These are phyloP conservation scores for Gorsachius magnificus DNA, from an alignment of 2,797 vertebrate species.

Conservation along the genomic window DNA sequence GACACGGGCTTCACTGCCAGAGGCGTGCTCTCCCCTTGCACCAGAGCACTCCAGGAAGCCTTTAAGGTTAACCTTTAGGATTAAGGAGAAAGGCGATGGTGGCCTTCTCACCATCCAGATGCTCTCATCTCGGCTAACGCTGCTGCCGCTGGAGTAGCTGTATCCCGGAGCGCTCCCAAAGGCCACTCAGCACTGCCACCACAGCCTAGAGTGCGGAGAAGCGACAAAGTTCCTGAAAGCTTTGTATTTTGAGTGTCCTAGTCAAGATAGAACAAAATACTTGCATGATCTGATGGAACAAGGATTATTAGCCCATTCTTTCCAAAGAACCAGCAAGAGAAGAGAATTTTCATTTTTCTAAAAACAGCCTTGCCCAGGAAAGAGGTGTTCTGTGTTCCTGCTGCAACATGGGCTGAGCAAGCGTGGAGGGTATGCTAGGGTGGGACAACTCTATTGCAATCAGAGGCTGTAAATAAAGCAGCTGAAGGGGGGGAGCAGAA, in stretches of 20 bases:
- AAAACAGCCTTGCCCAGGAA: background rate
- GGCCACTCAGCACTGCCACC: background rate
- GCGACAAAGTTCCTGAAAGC: background rate
- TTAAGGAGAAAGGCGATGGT: background rate
- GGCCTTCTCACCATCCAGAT: background rate
- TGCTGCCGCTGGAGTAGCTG: background rate
- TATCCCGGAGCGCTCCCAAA: background rate
- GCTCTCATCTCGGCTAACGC: background rate
- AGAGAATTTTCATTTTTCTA: background rate
- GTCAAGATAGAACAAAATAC: background rate
- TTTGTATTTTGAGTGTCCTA: background rate
- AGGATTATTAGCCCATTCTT: background rate
- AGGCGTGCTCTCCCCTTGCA: background rate
- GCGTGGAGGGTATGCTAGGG: background rate
- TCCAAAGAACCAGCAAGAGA: background rate
- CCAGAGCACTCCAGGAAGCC: background rate
- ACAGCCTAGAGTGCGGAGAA: background rate
- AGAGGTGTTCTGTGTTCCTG: background rate
- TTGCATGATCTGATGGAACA: rapidly evolving
- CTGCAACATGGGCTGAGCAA: background rate
- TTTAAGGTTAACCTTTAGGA: background rate
- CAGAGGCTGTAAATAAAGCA: background rate
- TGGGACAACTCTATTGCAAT: background rate
- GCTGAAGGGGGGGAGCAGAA: background rate
- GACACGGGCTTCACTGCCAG: background rate